Evolutionary conservation across 2,797 vertebrate genomes (phyloP).

Genomic region (Taenioides sp.): DNA sequence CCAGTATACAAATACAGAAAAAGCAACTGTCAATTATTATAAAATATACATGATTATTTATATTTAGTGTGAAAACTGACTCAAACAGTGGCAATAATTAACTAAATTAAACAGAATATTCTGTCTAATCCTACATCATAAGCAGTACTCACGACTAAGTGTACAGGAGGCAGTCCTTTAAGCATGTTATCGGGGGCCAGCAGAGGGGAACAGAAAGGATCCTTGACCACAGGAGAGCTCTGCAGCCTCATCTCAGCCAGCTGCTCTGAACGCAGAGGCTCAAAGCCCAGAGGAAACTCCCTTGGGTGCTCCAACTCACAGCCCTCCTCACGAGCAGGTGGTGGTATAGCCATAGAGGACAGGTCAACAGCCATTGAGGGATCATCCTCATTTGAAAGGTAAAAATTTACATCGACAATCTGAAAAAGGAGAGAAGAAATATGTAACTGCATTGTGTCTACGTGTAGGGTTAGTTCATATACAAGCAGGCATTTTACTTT

Average conservation of each 20-base stretch:
- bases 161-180: constrained; percentile 82
- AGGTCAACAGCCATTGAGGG: constrained; percentile 43
- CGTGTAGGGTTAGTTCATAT: background rate
- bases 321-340: constrained; percentile 60
- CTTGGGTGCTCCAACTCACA: constrained; percentile 39
- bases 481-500: background rate
- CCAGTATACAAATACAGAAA: no score
- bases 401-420: constrained; percentile 78
- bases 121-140: background rate
- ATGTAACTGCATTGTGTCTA: background rate
- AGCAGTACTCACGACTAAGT: constrained; percentile 70
- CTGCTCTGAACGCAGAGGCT: constrained; percentile 82
- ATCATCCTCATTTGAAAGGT: constrained; percentile 65
- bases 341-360: constrained; percentile 72
- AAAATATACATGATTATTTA: no score
- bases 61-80: no score
- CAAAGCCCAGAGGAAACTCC: constrained; percentile 84
- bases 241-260: constrained; percentile 76
- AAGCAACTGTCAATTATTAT: no score
- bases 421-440: constrained; percentile 20
- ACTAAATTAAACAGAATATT: background rate
- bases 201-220: constrained; percentile 91
- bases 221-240: constrained; percentile 81
- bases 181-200: constrained; percentile 89
- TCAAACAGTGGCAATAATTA: no score